Conservation (phyloP, 2,113 vertebrate species). For the Calidris pygmaea region DNA sequence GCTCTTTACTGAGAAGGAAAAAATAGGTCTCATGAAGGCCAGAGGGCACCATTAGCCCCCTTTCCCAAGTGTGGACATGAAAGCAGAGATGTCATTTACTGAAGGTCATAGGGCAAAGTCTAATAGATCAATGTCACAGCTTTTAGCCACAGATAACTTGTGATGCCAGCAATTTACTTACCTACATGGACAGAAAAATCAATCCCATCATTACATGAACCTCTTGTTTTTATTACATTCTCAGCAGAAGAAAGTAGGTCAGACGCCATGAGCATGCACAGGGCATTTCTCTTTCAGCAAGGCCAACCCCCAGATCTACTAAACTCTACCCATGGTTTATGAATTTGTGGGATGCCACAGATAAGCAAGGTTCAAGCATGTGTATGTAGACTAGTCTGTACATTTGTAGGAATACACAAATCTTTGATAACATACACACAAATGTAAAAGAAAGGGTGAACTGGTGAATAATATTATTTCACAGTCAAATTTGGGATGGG, state of each 20-base stretch:
- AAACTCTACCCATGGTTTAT: rapidly evolving
- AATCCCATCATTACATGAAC: conserved; percentile 35
- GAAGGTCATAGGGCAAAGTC: conserved; percentile 27
- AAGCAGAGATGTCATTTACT: conserved; percentile 24
- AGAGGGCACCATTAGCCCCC: conserved; percentile 13
- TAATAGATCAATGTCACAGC: conserved; percentile 59
- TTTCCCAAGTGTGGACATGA: not conserved
- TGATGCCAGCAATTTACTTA: conserved; percentile 62
- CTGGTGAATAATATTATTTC: not conserved
- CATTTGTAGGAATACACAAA: not conserved
- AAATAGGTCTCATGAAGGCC: not conserved
- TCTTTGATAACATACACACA: not conserved
- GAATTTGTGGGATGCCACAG: not conserved
- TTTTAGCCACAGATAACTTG: conserved; percentile 55
- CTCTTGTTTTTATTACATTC: conserved; percentile 50
- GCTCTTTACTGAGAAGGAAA: not conserved
- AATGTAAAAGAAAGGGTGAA: not conserved
- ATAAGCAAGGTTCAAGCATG: not conserved
- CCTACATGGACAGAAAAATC: conserved; percentile 60
- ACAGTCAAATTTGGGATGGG: not conserved
- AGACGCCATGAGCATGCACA: not conserved
- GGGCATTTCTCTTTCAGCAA: not conserved
- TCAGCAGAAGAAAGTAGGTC: conserved; percentile 38
- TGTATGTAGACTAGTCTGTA: not conserved
- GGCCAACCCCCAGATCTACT: not conserved